A percentile compares a stretch with the other conserved stretches of the same genome.
phyloP scores from a whole-genome alignment of 1,140 invertebrate genomes.

The Tribolium castaneum region DNA sequence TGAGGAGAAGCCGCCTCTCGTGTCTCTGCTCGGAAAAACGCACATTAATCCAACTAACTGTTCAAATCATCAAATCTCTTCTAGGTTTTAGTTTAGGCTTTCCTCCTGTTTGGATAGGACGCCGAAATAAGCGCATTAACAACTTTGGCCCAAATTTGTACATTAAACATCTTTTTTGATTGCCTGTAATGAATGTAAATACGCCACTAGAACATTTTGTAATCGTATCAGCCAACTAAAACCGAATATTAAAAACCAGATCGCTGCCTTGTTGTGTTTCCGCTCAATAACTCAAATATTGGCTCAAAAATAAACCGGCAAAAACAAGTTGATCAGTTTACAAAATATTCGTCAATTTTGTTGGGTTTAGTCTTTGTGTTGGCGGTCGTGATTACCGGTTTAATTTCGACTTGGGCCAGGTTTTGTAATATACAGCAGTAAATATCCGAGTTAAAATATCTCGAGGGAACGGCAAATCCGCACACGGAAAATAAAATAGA shows the following conservation, averaged over 20 bases:
- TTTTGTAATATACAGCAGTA: conserved; percentile 36
- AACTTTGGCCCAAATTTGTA: not conserved
- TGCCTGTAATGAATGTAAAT: not conserved
- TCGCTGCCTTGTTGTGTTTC: not conserved
- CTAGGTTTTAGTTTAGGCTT: conserved; percentile 11
- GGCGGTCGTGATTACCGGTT: conserved; percentile 13
- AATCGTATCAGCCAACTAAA: not conserved
- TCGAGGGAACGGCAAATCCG: conserved; percentile 38
- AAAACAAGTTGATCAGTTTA: too few species aligned
- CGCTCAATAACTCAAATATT: too few species aligned
- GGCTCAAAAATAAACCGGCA: too few species aligned
- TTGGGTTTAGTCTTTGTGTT: not conserved
- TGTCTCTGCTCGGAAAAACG: not conserved
- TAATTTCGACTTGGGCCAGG: conserved; percentile 27
- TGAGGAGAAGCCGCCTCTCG: not conserved
- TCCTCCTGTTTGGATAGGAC: conserved; percentile 9
- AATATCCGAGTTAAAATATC: conserved; percentile 40
- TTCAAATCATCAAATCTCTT: not conserved
- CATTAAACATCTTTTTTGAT: not conserved
- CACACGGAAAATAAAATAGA: conserved; percentile 46
- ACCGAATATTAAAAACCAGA: not conserved
- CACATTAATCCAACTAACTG: too few species aligned
- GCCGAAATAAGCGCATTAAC: conserved; percentile 3
- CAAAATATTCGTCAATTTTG: too few species aligned
- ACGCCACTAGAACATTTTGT: not conserved